These are phyloP conservation scores for Acanthosepion lycidas DNA, from an alignment of 2,888 invertebrate genomes.

Conservation along the genomic window DNA sequence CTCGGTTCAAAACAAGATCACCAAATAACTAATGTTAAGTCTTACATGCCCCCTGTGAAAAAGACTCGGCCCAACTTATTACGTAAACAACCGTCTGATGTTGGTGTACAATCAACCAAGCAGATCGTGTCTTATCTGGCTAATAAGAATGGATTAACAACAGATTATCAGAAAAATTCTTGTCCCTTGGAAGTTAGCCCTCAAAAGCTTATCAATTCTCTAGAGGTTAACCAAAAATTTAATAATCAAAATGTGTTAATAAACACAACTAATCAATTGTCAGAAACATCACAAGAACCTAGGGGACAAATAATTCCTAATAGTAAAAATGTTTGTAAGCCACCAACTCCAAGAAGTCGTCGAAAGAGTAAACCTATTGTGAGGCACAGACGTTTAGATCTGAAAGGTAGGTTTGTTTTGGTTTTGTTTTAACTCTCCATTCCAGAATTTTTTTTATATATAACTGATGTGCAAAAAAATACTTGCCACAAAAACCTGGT, in stretches of 20 bases:
- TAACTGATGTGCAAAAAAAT: too few relatives aligned
- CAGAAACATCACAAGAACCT: neutral
- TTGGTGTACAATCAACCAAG: slow-evolving; percentile 34
- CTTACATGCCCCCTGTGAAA: slow-evolving; percentile 1
- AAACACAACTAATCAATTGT: neutral
- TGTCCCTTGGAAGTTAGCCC: neutral
- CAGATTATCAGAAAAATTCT: slow-evolving; percentile 13
- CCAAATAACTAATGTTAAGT: neutral
- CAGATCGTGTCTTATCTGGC: slow-evolving; percentile 24
- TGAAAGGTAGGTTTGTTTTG: neutral
- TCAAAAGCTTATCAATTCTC: neutral
- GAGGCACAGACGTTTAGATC: neutral
- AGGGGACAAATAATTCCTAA: neutral
- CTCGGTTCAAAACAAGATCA: neutral
- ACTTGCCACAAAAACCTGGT: too few relatives aligned
- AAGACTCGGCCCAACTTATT: neutral
- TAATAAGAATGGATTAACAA: slow-evolving; percentile 37
- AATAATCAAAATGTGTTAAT: neutral
- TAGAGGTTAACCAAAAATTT: slow-evolving; percentile 47
- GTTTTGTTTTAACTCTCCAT: neutral
- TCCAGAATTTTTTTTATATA: neutral
- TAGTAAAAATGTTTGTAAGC: neutral
- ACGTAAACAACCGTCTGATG: slow-evolving; percentile 1
- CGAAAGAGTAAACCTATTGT: neutral
- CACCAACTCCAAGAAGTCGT: neutral